Evolutionary conservation across 1,140 invertebrate genomes (phyloP).

Genomic region (Drosophila malerkotliana): DNA sequence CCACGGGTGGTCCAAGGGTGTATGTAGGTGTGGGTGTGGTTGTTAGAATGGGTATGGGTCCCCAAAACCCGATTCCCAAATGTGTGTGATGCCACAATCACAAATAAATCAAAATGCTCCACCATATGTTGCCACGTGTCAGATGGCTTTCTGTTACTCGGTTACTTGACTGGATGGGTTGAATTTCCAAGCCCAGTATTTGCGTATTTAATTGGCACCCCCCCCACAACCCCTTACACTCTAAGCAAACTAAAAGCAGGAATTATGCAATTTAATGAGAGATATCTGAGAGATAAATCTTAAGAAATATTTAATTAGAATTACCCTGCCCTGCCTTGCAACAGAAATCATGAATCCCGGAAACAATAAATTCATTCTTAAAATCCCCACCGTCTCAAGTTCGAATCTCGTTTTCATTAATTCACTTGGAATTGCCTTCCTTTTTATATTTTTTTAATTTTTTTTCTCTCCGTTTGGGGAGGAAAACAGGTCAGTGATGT

Average conservation of each 20-base stretch:
- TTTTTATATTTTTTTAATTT: not conserved
- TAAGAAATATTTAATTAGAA: too few relatives aligned
- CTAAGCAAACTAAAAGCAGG: too few relatives aligned
- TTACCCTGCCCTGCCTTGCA: not conserved
- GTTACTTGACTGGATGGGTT: not conserved
- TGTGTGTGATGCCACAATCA: not conserved
- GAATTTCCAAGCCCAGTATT: conserved; percentile 11
- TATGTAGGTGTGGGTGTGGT: too few relatives aligned
- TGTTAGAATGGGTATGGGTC: not conserved
- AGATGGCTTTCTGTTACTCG: not conserved
- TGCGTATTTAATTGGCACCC: conserved; percentile 29
- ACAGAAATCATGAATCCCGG: not conserved
- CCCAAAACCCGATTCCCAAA: conserved; percentile 2
- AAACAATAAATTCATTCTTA: not conserved
- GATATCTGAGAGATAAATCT: too few relatives aligned
- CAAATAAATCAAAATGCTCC: conserved; percentile 32
- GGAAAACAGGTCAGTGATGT: conserved; percentile 16
- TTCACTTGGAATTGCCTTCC: not conserved
- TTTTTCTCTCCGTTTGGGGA: not conserved
- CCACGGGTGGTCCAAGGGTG: not conserved
- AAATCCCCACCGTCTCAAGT: not conserved
- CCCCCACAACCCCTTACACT: not conserved
- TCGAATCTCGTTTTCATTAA: conserved; percentile 21
- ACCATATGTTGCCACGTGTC: conserved; percentile 13
- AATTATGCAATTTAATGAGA: too few relatives aligned